Conservation (phyloP, 2,797 vertebrate species). For the Epinephelus malabaricus region DNA sequence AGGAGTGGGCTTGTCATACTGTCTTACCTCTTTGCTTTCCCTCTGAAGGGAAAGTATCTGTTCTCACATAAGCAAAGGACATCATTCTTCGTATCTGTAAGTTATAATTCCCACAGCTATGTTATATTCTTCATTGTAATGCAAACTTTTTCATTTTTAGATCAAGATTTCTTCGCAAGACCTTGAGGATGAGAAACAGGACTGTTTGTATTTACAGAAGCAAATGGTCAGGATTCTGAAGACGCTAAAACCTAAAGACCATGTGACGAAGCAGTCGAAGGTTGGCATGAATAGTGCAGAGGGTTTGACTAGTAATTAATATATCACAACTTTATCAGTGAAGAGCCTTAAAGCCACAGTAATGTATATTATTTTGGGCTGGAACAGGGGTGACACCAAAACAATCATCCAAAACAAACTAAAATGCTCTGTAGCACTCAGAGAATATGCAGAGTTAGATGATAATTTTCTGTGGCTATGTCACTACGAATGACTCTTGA, state of each 20-base stretch:
- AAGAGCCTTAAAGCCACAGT: constrained; percentile 30
- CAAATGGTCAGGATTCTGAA: constrained; percentile 87
- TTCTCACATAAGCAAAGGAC: not conserved
- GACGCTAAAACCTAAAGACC: constrained; percentile 82
- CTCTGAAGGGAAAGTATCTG: not conserved
- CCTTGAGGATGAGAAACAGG: constrained; percentile 89
- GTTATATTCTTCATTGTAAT: constrained; percentile 10
- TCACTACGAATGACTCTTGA: not conserved
- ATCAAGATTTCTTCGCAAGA: constrained; percentile 86
- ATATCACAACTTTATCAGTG: not conserved
- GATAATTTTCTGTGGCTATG: not conserved
- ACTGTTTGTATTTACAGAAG: constrained; percentile 87
- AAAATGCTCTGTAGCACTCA: not conserved
- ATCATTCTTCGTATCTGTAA: not conserved
- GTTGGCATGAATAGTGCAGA: constrained; percentile 73
- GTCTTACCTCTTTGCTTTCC: not conserved
- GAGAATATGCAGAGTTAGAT: not conserved
- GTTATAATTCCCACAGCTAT: not conserved
- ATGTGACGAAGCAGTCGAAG: constrained; percentile 68
- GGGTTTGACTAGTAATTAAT: not conserved
- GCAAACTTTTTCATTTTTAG: constrained; percentile 67
- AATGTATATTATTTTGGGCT: too few relatives aligned
- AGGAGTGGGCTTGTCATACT: not conserved
- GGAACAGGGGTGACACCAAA: not conserved
- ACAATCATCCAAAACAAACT: not conserved